Percentiles rank a stretch among this genome's conserved stretches.
Evolutionary conservation across 2,888 invertebrate genomes (phyloP).

Genomic region (Branchipolynoe longqiensis): DNA sequence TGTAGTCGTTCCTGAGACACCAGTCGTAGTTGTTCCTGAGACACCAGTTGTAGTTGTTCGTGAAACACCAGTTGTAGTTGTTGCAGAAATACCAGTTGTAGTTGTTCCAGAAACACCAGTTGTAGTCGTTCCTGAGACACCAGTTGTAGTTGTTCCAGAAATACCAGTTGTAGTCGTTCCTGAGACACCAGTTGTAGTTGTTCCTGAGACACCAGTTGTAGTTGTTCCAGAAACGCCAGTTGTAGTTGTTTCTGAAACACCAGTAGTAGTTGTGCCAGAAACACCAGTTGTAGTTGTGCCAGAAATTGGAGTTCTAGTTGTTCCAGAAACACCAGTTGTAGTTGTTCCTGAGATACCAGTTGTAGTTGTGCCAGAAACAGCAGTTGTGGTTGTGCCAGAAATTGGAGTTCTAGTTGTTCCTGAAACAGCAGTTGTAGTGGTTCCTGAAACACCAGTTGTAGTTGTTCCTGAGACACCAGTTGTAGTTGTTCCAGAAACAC

Average conservation of each 20-base stretch:
- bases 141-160: too few species aligned
- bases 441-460: background rate
- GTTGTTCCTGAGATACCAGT: background rate
- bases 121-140: background rate
- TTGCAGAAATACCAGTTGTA: too few species aligned
- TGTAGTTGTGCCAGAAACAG: background rate
- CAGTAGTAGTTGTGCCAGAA: background rate
- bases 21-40: too few species aligned
- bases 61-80: background rate
- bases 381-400: background rate
- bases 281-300: background rate
- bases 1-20: too few species aligned
- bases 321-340: background rate
- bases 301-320: background rate
- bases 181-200: slow-evolving; percentile 5
- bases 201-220: background rate
- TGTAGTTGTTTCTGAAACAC: background rate
- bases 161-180: background rate
- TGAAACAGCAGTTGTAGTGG: background rate
- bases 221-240: background rate
- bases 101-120: slow-evolving; percentile 1
- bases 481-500: slow-evolving; percentile 1
- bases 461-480: background rate
- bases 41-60: background rate
- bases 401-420: background rate